These are phyloP conservation scores for Colaptes auratus DNA, from an alignment of 2,113 vertebrate genomes.

Conservation along the genomic window DNA sequence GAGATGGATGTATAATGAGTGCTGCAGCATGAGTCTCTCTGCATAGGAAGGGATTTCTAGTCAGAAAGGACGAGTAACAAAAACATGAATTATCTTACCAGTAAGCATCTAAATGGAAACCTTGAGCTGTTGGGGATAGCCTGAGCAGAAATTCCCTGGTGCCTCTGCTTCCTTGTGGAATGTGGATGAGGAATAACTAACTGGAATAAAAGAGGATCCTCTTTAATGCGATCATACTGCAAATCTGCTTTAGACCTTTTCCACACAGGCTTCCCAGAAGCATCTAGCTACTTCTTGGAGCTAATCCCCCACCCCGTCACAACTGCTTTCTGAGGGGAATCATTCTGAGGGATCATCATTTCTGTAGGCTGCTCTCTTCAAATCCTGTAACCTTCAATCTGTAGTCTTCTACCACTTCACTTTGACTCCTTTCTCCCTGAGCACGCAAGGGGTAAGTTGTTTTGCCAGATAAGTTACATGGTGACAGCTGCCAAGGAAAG, in stretches of 20 bases:
- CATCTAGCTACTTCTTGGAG: not conserved
- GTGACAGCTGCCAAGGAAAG: not conserved
- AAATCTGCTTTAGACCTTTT: slow-evolving; percentile 29
- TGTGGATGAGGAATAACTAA: not conserved
- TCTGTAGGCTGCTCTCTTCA: not conserved
- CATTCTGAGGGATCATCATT: too few species aligned
- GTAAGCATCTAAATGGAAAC: not conserved
- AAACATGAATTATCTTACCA: not conserved
- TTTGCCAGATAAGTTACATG: not conserved
- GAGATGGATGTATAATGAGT: not conserved
- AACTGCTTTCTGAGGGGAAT: not conserved
- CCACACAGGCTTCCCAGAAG: not conserved
- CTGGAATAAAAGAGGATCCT: slow-evolving; percentile 13
- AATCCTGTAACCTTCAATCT: not conserved
- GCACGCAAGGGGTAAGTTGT: not conserved
- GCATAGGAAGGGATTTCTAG: not conserved
- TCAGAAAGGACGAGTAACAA: not conserved
- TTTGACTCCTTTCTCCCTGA: not conserved
- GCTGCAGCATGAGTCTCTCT: not conserved
- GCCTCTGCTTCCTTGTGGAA: not conserved
- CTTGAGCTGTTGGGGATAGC: not conserved
- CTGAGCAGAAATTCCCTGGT: not conserved
- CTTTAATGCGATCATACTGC: not conserved
- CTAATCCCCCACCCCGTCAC: not conserved
- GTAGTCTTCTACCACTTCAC: not conserved